Percentiles rank a stretch among this genome's conserved stretches.
phyloP scores from a whole-genome alignment of 1,140 invertebrate species.

The Drosophila murphyi region DNA sequence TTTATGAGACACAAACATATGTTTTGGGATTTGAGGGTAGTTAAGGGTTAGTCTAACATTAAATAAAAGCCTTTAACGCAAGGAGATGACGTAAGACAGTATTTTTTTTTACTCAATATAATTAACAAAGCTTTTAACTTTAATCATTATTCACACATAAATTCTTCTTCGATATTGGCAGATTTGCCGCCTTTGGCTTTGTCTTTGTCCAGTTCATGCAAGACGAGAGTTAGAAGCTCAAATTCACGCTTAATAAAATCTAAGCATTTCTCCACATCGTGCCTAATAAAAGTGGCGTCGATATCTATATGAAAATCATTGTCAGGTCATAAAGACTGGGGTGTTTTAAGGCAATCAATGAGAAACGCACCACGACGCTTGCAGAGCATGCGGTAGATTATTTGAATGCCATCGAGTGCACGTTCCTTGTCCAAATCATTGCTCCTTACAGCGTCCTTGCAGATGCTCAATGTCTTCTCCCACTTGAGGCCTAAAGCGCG shows the following conservation, averaged over 20 bases:
- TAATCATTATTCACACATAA: not conserved
- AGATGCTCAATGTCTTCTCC: conserved; percentile 63
- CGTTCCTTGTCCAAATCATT: conserved; percentile 63
- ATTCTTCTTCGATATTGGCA: not conserved
- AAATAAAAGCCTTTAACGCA: not conserved
- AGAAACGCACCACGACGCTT: conserved; percentile 56
- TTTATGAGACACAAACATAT: conserved; percentile 46
- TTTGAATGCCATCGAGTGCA: conserved; percentile 61
- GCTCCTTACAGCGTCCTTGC: conserved; percentile 57
- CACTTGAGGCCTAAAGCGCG: conserved; percentile 62
- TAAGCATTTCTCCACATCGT: conserved; percentile 42
- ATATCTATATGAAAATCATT: conserved; percentile 25
- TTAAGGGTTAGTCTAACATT: conserved; percentile 31
- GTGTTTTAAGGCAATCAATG: not conserved
- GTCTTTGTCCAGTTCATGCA: conserved; percentile 40
- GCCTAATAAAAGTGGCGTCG: conserved; percentile 22
- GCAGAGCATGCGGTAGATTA: conserved; percentile 61
- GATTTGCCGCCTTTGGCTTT: conserved; percentile 21
- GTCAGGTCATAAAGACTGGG: not conserved
- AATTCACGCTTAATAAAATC: conserved; percentile 55
- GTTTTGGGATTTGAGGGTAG: conserved; percentile 23
- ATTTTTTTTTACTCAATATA: not conserved
- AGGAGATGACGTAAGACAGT: not conserved
- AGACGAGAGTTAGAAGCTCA: conserved; percentile 26
- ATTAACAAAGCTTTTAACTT: not conserved